A percentile compares a stretch with the other conserved stretches of the same genome.
Evolutionary conservation across 2,888 invertebrate genomes (phyloP).

Genomic region (Synanthedon formicaeformis): DNA sequence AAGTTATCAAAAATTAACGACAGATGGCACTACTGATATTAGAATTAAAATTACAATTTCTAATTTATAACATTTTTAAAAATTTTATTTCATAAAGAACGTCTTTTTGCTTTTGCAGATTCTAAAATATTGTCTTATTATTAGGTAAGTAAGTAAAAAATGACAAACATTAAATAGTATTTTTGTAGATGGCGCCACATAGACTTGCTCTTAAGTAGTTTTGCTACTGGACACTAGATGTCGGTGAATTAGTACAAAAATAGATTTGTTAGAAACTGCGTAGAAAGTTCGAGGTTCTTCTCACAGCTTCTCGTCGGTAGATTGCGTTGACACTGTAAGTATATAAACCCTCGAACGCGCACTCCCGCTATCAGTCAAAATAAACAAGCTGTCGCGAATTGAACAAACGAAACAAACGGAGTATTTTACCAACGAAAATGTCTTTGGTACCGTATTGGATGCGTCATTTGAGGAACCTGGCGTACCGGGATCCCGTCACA

Average conservation of each 20-base stretch:
- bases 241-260: background rate
- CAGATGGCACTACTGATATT: too few species aligned
- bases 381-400: constrained; percentile 17
- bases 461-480: constrained; percentile 49
- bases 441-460: constrained; percentile 57
- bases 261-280: constrained; percentile 4
- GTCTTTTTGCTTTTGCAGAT: too few species aligned
- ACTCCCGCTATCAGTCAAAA: constrained; percentile 16
- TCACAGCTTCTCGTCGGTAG: constrained; percentile 32
- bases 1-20: too few species aligned
- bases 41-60: too few species aligned
- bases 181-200: background rate
- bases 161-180: too few species aligned
- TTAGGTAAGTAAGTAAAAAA: too few species aligned
- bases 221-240: background rate
- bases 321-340: constrained; percentile 24
- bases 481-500: constrained; percentile 39
- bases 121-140: too few species aligned
- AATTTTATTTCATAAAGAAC: too few species aligned
- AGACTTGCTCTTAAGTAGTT: background rate
- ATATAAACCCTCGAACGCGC: constrained; percentile 30
- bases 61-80: too few species aligned
- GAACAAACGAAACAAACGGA: constrained; percentile 7
- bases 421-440: constrained; percentile 28
- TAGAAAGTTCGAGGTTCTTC: constrained; percentile 39